Evolutionary conservation across 2,888 invertebrate species (phyloP), one percentile per base, ranked within the genome.

Genomic region (Meloe dianella): DNA sequence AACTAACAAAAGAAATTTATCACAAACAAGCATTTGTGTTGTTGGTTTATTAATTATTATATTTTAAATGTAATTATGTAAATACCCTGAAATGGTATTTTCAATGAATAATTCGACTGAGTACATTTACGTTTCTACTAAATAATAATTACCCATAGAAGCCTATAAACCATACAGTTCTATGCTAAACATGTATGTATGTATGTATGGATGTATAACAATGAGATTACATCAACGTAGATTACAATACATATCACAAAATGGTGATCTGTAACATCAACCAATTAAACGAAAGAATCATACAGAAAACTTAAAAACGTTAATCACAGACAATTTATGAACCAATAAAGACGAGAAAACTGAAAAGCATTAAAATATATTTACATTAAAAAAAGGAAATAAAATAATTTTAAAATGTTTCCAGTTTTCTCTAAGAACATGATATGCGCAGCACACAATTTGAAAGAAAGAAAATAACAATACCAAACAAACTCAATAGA

Each of bases 171-270:
- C 73, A 74, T 73, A 74, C 70, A 76, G 72, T 72, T 73, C 73
- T 75, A 75, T 72, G 72, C 72, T 75, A 77, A 77, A 54, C 54
- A 54, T 54, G 54, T 54, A 54, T 54, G 54, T 54, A 54, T 51
- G 20, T 24, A 54, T 54, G 24, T 75, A 78, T 71, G 72, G 73
- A 76, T 71, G 72, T 69, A 73, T 75, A 77, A 77, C 75, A 77
- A 77, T 75, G 72, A 75, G 77, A 78, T 77, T 77, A 78, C 75
- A 76, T 77, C 75, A 78, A 77, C 78, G 75, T 76, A 77, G 74
- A 77, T 75, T 74, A 71, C 71, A 70, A 67, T 73, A 73, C 70
- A 69, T 71, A 71, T 72, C 75, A 77, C 75, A 75, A 75, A 76
- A 77, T 73, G 73, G 73, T 74, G 73, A 74, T 72, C 71, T 71